A percentile compares a stretch with the other conserved stretches of the same genome.
Evolutionary conservation across 1,140 invertebrate genomes (phyloP).

Genomic region (Drosophila pachea): DNA sequence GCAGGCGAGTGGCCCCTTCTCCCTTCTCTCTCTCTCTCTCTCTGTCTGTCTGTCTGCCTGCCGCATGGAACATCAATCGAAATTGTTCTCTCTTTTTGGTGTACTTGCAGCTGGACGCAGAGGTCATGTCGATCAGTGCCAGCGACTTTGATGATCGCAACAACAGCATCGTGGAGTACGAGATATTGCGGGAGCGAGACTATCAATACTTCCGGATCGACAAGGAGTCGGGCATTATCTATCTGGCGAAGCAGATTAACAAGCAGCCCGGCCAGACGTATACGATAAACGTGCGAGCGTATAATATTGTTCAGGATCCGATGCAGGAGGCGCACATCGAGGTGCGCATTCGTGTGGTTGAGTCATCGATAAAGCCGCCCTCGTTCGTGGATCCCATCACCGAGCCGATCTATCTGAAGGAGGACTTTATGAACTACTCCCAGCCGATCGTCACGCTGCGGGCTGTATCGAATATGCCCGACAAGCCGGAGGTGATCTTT

Average conservation of each 20-base stretch:
- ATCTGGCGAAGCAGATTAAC: conserved; percentile 84
- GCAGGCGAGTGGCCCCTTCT: conserved; percentile 45
- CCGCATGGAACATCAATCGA: conserved; percentile 17
- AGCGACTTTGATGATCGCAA: conserved; percentile 93
- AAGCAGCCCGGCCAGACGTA: conserved; percentile 84
- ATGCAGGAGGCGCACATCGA: conserved; percentile 84
- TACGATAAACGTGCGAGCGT: conserved; percentile 86
- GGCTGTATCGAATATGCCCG: conserved; percentile 87
- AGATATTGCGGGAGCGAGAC: conserved; percentile 82
- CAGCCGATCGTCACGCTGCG: conserved; percentile 84
- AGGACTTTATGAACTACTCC: conserved; percentile 86
- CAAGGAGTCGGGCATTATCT: conserved; percentile 87
- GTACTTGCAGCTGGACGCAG: conserved; percentile 79
- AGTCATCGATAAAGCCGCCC: conserved; percentile 92
- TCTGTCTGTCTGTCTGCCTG: too few species aligned
- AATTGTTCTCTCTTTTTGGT: conserved; percentile 37
- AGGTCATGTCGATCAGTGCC: conserved; percentile 92
- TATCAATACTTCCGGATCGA: conserved; percentile 88
- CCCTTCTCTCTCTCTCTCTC: too few species aligned
- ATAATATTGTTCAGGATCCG: conserved; percentile 84
- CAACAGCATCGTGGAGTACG: conserved; percentile 87
- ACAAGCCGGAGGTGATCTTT: conserved; percentile 86
- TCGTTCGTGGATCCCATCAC: conserved; percentile 82
- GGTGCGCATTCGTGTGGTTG: conserved; percentile 90
- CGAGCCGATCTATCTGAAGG: conserved; percentile 84